These are phyloP conservation scores for Tupaia chinensis DNA, from an alignment of 2,113 vertebrate species.

Conservation along the genomic window DNA sequence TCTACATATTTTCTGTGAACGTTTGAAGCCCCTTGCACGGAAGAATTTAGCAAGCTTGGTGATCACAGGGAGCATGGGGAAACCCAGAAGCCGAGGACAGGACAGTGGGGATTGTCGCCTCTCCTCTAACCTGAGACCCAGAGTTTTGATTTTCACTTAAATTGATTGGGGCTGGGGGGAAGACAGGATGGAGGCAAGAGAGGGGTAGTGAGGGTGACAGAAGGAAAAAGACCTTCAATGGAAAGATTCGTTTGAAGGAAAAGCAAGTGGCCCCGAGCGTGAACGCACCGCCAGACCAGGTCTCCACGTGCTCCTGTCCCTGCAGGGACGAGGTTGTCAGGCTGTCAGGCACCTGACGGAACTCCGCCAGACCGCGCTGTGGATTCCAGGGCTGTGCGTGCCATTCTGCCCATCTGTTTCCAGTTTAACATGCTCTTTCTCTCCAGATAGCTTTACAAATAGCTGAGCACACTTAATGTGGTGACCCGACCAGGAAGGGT, in stretches of 20 bases:
- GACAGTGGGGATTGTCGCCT: not conserved
- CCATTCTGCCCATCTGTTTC: conserved; percentile 74
- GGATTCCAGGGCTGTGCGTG: conserved; percentile 63
- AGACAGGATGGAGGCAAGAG: not conserved
- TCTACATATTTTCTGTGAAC: too few relatives aligned
- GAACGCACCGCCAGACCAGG: conserved; percentile 50
- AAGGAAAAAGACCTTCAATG: not conserved
- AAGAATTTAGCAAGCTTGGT: not conserved
- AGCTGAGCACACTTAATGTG: conserved; percentile 56
- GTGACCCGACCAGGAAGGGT: conserved; percentile 73
- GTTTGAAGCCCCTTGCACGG: too few relatives aligned
- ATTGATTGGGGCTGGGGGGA: not conserved
- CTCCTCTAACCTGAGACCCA: not conserved
- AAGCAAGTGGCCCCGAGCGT: conserved; percentile 52
- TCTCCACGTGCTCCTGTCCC: conserved; percentile 74
- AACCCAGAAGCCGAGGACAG: not conserved
- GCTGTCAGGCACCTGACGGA: conserved; percentile 78
- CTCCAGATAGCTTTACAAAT: conserved; percentile 79
- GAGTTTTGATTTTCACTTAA: conserved; percentile 20
- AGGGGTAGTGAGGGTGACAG: not conserved
- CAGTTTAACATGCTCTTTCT: conserved; percentile 74
- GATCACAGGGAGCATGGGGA: conserved; percentile 24
- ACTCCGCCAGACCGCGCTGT: conserved; percentile 36
- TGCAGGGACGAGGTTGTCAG: conserved; percentile 72
- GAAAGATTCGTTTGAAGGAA: conserved; percentile 56